Base-by-base conservation (phyloP, 2,113 vertebrate species). In the Silurus asotus region DNA sequence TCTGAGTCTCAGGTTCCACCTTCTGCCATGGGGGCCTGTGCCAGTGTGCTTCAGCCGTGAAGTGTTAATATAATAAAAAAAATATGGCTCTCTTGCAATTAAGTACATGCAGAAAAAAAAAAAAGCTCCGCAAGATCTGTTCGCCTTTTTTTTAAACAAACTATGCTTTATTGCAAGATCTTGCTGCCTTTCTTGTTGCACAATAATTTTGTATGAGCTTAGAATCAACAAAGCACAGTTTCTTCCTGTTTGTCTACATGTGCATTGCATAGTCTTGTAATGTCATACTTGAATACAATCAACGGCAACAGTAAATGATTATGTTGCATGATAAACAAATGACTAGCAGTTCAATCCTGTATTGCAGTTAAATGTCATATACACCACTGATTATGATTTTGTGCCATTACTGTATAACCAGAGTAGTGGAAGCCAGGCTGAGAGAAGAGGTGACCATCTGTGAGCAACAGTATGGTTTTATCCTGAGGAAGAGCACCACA, bases 1-100 rank as follows among this genome's bases (percentile, higher is more conserved):
- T 91, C 94, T 55, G 89, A 91, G 83, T 91, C 94, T 89, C 94
- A 94, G 11, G 92, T 90, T 70, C 87, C 88, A 87, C 85, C 90
- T 85, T 89, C 90, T 0, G 74, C 90, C 82, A 90, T 84, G 81
- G 94, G 93, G 69, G 93, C 93, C 1, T 92, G 92, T 62, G 93
- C 94, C 5, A 88, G 92, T 82, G 62, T 91, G 55, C 92, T 90
- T 77, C 84, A 91, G 15, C 89, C 91, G 23, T 64, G 59, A 53
- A 58, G 20, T 56, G 56, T 85, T 28, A 37, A 37, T 37, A 1
- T 37, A 37, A 37, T 37, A 37, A 37, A 37, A 37, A 78, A 64
- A 70, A 53, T 62, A 51, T 70, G 62, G 78, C 20, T 45, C 25
- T 81, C 74, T 76, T 76, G 85, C 11, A 45, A 75, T 51, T 23